Evolutionary conservation across 2,888 invertebrate genomes (phyloP).

Genomic region (Clunio marinus): DNA sequence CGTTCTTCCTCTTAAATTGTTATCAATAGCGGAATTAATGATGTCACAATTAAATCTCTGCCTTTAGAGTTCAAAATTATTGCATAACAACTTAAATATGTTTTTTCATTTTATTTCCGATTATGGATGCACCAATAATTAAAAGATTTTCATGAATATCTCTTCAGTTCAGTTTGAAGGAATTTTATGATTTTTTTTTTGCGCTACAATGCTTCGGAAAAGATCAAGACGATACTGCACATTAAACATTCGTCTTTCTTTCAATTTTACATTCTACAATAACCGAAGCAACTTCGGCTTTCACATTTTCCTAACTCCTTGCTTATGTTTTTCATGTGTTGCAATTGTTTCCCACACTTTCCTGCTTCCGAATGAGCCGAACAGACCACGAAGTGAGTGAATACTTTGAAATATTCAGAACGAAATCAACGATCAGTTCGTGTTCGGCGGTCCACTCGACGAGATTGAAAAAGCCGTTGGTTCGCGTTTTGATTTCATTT

Average conservation of each 20-base stretch:
- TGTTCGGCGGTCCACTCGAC: constrained; percentile 38
- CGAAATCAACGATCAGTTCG: constrained; percentile 34
- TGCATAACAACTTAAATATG: neutral
- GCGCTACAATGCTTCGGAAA: constrained; percentile 1
- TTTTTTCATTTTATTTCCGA: too few species aligned
- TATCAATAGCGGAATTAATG: constrained; percentile 14
- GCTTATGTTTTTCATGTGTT: constrained; percentile 17
- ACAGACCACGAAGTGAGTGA: constrained; percentile 9
- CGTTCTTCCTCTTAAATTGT: neutral
- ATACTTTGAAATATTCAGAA: constrained; percentile 26
- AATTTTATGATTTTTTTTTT: neutral
- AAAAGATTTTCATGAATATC: neutral
- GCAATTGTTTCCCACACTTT: constrained; percentile 39
- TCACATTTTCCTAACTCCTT: constrained; percentile 31
- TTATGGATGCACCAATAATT: neutral
- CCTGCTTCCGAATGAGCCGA: constrained; percentile 25
- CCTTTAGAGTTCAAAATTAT: neutral
- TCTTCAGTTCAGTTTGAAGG: neutral
- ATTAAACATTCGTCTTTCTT: neutral
- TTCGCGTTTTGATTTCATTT: constrained; percentile 21
- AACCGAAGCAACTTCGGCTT: constrained; percentile 20
- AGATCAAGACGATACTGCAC: neutral
- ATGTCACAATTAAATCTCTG: neutral
- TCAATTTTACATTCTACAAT: constrained; percentile 3
- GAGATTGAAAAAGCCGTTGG: constrained; percentile 37